A percentile compares a stretch with the other conserved stretches of the same genome.
Conservation (phyloP, 2,113 vertebrate species). For the Cochlearius cochlearius region DNA sequence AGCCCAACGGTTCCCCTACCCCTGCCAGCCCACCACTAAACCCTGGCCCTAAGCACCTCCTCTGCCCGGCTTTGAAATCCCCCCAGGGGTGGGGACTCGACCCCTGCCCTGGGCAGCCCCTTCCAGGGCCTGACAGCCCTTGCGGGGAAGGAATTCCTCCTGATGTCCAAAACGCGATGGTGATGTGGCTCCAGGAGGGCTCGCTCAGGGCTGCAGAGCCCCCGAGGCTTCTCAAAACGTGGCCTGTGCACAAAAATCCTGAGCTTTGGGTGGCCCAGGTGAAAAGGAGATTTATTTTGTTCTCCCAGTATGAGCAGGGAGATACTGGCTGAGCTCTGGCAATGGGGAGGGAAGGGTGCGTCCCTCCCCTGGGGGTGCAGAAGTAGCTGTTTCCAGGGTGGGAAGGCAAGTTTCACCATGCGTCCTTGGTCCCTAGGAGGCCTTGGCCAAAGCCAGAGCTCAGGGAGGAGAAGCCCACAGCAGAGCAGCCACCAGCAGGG, state of each 20-base stretch:
- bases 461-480: not conserved
- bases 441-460: not conserved
- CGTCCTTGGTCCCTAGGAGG: not conserved
- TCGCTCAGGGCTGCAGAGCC: not conserved
- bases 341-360: accelerated
- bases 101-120: too few species aligned
- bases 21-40: too few species aligned
- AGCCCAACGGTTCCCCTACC: too few species aligned
- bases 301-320: not conserved
- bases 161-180: too few species aligned
- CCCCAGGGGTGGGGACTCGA: too few species aligned
- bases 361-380: not conserved
- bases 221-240: not conserved
- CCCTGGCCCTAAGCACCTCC: too few species aligned
- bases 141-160: too few species aligned
- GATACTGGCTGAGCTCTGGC: accelerated
- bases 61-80: too few species aligned
- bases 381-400: not conserved
- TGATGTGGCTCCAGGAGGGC: not conserved
- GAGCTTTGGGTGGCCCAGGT: not conserved
- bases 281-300: not conserved
- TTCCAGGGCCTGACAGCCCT: too few species aligned
- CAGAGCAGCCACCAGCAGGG: not conserved
- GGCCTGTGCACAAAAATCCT: not conserved
- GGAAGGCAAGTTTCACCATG: not conserved